These are phyloP conservation scores for Dipus sagitta DNA, from an alignment of 2,797 vertebrate species.

Conservation along the genomic window DNA sequence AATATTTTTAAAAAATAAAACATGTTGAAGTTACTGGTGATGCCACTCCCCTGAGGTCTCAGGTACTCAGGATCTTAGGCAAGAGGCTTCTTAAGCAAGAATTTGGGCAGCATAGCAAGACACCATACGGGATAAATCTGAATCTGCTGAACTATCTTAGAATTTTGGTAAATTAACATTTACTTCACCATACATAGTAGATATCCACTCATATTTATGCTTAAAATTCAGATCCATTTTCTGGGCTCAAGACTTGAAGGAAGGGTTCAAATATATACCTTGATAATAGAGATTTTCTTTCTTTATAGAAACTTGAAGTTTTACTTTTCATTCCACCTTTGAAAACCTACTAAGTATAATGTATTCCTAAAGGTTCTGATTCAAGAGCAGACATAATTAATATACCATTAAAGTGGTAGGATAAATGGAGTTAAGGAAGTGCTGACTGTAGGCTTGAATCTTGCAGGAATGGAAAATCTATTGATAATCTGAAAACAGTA, in stretches of 20 bases:
- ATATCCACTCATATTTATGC: background rate
- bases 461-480: background rate
- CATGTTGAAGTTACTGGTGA: too few species aligned
- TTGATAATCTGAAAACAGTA: background rate
- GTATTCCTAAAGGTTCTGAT: background rate
- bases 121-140: too few species aligned
- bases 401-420: background rate
- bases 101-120: background rate
- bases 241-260: background rate
- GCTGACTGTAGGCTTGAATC: background rate
- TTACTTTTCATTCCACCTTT: background rate
- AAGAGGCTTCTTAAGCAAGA: background rate
- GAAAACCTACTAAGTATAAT: background rate
- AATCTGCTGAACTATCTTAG: background rate
- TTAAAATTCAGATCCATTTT: background rate
- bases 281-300: background rate
- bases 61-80: too few species aligned
- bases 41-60: too few species aligned
- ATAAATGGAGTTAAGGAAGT: background rate
- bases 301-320: background rate
- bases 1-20: too few species aligned
- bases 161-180: background rate
- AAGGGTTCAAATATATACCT: too few species aligned
- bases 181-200: background rate
- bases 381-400: background rate